Evolutionary conservation across 2,888 invertebrate genomes (phyloP), one percentile per base, ranked within the genome.

Genomic region (Cheilosia variabilis): DNA sequence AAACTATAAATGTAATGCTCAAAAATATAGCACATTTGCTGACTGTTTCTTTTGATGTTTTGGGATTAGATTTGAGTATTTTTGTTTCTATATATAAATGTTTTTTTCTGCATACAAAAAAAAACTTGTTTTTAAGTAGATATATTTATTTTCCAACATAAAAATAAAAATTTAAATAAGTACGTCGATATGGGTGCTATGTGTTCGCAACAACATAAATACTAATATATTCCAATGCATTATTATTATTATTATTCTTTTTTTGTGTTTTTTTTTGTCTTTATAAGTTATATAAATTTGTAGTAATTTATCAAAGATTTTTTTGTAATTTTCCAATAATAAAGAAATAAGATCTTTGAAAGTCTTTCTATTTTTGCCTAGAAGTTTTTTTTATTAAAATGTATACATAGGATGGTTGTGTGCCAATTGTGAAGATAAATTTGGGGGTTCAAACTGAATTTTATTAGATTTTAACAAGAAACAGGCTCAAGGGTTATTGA

Each of bases 11-110:
- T 60, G 41, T 52, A 73, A 87, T 73, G 66, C 72, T 78, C 66
- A 83, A 83, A 83, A 72, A 83, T 83, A 83, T 83, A 72, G 82
- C 72, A 83, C 79, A 63, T 62, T 83, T 78, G 53, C 53, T 71
- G 71, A 72, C 78, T 80, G 34, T 50, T 72, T 78, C 9, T n/a
- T 50, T 58, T 79, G 7, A 60, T 34, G 24, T 55, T 41, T 66
- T 50, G 63, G 57, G 72, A 79, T 63, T 50, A 72, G 43, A 58
- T 47, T 73, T 47, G 73, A 79, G 73, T 73, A 73, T 66, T 66
- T 53, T 50, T 50, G 15, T 45, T 41, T 53, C 10, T 34, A 17
- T 55, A 52, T 62, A 62, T 41, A n/a, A 55, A 37, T 53, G 22
- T 10, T 52, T 27, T 27, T 7, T 57, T 55, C 47, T 41, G 31